Evolutionary conservation across 2,113 vertebrate genomes (phyloP), one percentile per base, ranked within the genome.

Genomic region (Xiphophorus maculatus): DNA sequence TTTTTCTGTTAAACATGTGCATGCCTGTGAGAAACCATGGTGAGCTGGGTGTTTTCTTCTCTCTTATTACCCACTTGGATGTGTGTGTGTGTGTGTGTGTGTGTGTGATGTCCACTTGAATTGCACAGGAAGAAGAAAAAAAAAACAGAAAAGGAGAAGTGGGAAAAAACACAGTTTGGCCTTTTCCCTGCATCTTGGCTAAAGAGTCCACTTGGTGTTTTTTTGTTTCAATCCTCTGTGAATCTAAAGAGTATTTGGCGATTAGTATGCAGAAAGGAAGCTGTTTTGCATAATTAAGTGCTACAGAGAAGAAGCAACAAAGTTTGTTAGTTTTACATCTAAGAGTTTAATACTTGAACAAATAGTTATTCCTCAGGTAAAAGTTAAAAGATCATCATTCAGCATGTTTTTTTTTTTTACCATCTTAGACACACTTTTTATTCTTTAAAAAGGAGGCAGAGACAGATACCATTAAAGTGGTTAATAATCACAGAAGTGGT

Each of bases 401-500:
- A 96, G 96, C 89, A 93, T 87, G 28, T 69, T 48, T 79, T 68
- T 71, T 11, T 68, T 66, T 62, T 29, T 42, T 68, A 78, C 79
- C 79, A 74, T 90, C 77, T 90, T 78, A 89, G 83, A 89, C 76
- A 89, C 87, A 93, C 87, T 93, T 92, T 92, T 93, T 93, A 54
- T 69, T 93, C 94, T 87, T 87, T 4, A 3, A 90, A 93, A 94
- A 94, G 91, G 94, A 94, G 91, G 93, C 93, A 92, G 84, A 96
- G 95, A 92, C 87, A 85, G 81, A 89, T 90, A 91, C 90, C 94
- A 96, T 96, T 87, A 89, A 93, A 95, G 94, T 94, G 94, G 96
- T 98, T 98, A 98, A 98, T 96, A 93, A 87, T 96, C 88, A 98
- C 95, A 97, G 94, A 96, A 94, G 95, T 94, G 96, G 96, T 96